Percentiles rank a stretch among this genome's conserved stretches.
Evolutionary conservation across 2,797 vertebrate genomes (phyloP).

Genomic region (Sebastes steindachneri): DNA sequence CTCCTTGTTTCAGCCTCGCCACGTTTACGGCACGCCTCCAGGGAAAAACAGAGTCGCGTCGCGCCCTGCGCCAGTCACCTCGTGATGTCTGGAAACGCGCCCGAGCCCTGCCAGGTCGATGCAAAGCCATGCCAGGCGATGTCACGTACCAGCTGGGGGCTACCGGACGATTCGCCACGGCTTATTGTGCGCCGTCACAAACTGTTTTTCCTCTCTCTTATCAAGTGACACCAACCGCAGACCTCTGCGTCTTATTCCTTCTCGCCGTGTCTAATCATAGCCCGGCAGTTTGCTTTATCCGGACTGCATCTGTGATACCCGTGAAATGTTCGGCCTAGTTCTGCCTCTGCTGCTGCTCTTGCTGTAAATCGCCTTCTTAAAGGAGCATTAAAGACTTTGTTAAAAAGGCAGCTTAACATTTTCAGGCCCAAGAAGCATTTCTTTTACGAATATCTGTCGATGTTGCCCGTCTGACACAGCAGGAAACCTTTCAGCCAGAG

Average conservation of each 20-base stretch:
- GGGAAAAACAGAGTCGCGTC: constrained; percentile 14
- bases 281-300: constrained; percentile 51
- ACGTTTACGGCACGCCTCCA: constrained; percentile 11
- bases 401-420: constrained; percentile 13
- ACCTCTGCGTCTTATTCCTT: constrained; percentile 28
- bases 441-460: not conserved
- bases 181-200: constrained; percentile 46
- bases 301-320: constrained; percentile 52
- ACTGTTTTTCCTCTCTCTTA: constrained; percentile 33
- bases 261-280: constrained; percentile 49
- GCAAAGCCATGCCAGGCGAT: constrained; percentile 26
- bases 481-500: not conserved
- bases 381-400: not conserved
- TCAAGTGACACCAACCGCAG: constrained; percentile 31
- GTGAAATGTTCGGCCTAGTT: constrained; percentile 63
- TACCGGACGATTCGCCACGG: not conserved
- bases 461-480: not conserved
- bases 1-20: constrained; percentile 43
- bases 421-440: not conserved
- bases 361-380: constrained; percentile 6
- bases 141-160: constrained; percentile 53
- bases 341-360: constrained; percentile 19
- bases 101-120: constrained; percentile 17
- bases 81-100: constrained; percentile 28
- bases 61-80: constrained; percentile 11